Evolutionary conservation across 2,797 vertebrate species (phyloP), one percentile per base, ranked within the genome.

Genomic region (Lepus oiostolus): DNA sequence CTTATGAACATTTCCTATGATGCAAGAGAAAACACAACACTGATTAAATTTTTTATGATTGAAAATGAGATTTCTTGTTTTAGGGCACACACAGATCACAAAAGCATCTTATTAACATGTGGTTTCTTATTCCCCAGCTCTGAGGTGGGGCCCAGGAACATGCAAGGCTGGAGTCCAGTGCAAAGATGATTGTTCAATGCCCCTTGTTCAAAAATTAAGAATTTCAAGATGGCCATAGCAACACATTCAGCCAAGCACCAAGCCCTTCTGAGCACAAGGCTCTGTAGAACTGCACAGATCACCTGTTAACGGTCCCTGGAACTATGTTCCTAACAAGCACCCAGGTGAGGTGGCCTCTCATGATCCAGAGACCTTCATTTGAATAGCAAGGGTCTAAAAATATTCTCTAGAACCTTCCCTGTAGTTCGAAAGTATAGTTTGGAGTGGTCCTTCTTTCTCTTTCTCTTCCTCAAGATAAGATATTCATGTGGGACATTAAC

Each of bases 381-480:
- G 5, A 32, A 19, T 11, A 71, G 17, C 42, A 71, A 83, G 32
- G 7, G 2, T 87, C 62, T 84, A 85, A 60, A 90, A 47, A 62
- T 42, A 11, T 32, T 90, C 65, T 79, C 12, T 79, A 30, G 70
- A 8, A 4, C 42, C 17, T 79, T 11, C 17, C 30, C 5, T 79
- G 11, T 24, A n/a, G n/a, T 81, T 84, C 81, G 13, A 38, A 81
- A 70, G 72, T 71, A 60, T 63, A 86, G 7, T 86, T 91, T 35
- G 77, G 22, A 58, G 54, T 21, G 5, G 63, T 90, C 86, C 26
- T 32, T 54, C 8, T n/a, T 71, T 52, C 12, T 74, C 22, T 83
- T 80, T 5, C 67, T 89, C 94, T 87, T 72, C 10, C 62, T 92
- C 58, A 62, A 95, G 90, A 26, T 74, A 58, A 63, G 42, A 79